phyloP scores from a whole-genome alignment of 1,140 invertebrate species.

The Atopsyche davidsoni region DNA sequence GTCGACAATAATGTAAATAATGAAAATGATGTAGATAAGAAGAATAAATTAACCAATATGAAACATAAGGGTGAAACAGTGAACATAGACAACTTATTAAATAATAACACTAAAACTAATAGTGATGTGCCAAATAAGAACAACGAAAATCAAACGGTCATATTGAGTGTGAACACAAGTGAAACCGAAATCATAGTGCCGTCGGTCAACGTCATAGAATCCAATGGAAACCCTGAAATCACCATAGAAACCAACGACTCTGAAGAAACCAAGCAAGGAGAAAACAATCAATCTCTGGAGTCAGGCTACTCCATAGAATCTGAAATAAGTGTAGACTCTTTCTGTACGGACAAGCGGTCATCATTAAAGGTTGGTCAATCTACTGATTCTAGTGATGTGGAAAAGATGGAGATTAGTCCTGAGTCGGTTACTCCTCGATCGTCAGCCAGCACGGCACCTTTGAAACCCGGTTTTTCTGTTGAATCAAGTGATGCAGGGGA shows the following conservation, averaged over 20 bases:
- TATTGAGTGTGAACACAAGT: slow-evolving; percentile 8
- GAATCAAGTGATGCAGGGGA: slow-evolving; percentile 56
- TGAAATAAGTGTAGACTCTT: slow-evolving; percentile 47
- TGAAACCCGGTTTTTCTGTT: slow-evolving; percentile 52
- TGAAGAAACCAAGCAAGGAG: slow-evolving; percentile 34
- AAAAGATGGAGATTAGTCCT: slow-evolving; percentile 48
- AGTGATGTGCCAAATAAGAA: slow-evolving; percentile 39
- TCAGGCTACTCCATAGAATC: slow-evolving; percentile 48
- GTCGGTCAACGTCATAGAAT: slow-evolving; percentile 45
- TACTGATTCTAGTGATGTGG: slow-evolving; percentile 46
- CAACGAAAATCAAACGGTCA: slow-evolving; percentile 32
- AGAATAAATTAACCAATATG: slow-evolving; percentile 23
- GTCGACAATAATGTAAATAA: slow-evolving; percentile 31
- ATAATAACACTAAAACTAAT: slow-evolving; percentile 46
- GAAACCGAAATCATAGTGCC: slow-evolving; percentile 30
- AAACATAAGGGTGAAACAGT: slow-evolving; percentile 13
- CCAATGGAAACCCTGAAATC: slow-evolving; percentile 49
- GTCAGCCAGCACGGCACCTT: slow-evolving; percentile 41
- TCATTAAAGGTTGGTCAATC: slow-evolving; percentile 48
- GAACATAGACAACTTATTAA: slow-evolving; percentile 35
- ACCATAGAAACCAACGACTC: slow-evolving; percentile 46
- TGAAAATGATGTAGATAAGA: slow-evolving; percentile 21
- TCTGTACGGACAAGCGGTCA: slow-evolving; percentile 45
- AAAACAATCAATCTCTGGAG: slow-evolving; percentile 43
- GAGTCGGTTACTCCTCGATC: slow-evolving; percentile 47